These are phyloP conservation scores for Latrodectus elegans DNA, from an alignment of 2,888 invertebrate species.

Conservation along the genomic window DNA sequence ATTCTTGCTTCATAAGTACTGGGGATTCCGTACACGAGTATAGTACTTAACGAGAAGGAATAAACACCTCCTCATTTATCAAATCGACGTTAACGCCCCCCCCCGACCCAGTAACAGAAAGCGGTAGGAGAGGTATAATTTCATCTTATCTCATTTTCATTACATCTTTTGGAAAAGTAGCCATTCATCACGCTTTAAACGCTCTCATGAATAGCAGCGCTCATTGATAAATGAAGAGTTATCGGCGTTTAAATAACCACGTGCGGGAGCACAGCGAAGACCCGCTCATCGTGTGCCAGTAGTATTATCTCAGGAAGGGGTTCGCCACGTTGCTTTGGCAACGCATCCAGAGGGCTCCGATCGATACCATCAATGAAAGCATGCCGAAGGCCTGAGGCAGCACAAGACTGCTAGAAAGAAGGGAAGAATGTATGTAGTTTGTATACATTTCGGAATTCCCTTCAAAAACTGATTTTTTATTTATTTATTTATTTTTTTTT, in stretches of 20 bases:
- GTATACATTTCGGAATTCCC: too few relatives aligned
- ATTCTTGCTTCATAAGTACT: too few relatives aligned
- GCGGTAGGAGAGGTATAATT: not conserved
- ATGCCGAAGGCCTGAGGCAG: not conserved
- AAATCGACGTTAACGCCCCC: too few relatives aligned
- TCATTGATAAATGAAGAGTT: conserved; percentile 37
- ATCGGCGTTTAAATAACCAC: conserved; percentile 31
- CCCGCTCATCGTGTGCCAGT: conserved; percentile 20
- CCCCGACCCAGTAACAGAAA: too few relatives aligned
- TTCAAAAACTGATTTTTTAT: too few relatives aligned
- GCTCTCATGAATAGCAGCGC: not conserved
- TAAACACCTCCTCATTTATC: too few relatives aligned
- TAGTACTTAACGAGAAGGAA: too few relatives aligned
- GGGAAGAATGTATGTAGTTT: not conserved
- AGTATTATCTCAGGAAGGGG: conserved; percentile 21
- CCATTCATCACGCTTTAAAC: not conserved
- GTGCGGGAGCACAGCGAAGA: conserved; percentile 8
- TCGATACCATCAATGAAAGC: conserved; percentile 47
- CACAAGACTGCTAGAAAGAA: not conserved
- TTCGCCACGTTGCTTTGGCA: conserved; percentile 27
- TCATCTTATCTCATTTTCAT: conserved; percentile 3
- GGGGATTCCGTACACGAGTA: too few relatives aligned
- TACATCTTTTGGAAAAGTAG: not conserved
- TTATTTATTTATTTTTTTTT: too few relatives aligned
- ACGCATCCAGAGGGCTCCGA: conserved; percentile 35